Base-by-base conservation (phyloP, 2,797 vertebrate genomes). In the Gephyroberyx darwinii region DNA sequence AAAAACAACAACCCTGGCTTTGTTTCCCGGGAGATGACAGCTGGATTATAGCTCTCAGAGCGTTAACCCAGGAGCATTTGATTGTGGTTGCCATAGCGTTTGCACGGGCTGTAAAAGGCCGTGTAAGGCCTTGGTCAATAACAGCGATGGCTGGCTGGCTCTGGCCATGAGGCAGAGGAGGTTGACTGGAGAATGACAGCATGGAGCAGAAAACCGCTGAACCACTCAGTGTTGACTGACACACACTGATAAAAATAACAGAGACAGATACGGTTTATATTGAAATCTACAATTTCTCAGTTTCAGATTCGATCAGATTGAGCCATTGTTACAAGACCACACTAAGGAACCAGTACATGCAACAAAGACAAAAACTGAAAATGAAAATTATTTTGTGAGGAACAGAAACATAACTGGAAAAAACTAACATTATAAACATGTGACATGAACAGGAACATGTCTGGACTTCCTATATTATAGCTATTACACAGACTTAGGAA, bases 21-120 rank as follows among this genome's bases (percentile, higher is more conserved):
- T 66, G 80, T 84, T 80, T 89, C 71, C 69, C 57, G 47, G 71
- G 81, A 72, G 64, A 77, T 68, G 72, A 84, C 68, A 87, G 80
- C 33, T 57, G 66, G 72, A 84, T 78, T 74, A 81, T 84, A 82
- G 76, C 86, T 83, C 57, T 69, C 31, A 0, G 59, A 54, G 69
- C 74, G 69, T 74, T 79, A 19, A 58, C 31, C 62, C 31, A 0
- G 37, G 17, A n/a, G 72, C 71, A 57, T 68, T 5, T 69, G 69
- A 72, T 65, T 58, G 63, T 2, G 9, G 85, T 88, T 84, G 74
- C 68, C 77, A 78, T 83, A 56, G 81, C 5, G 71, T 80, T 79
- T 75, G 50, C 43, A 70, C 63, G 9, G 78, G 47, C 71, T 69
- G 75, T 79, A 64, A 83, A 85, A 70, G 68, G 73, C 57, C 39